Evolutionary conservation across 2,888 invertebrate genomes (phyloP), one percentile per base, ranked within the genome.

Genomic region (Schizaphis graminum): DNA sequence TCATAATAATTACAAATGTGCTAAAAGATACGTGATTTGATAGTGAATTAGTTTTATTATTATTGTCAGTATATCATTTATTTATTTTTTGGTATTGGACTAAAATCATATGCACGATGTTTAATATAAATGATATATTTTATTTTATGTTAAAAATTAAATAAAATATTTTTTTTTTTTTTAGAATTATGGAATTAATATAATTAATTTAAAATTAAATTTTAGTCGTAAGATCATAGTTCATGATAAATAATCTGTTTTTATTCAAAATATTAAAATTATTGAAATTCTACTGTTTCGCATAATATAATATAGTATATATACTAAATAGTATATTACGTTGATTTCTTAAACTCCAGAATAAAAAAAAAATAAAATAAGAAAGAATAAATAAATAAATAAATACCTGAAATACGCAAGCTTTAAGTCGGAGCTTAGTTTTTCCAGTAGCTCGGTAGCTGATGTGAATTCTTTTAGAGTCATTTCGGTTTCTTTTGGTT

Each of bases 321-420:
- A n/a, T n/a, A n/a, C n/a, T 44, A 44, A 3, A 44, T n/a, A 44
- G 8, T 28, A 61, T 35, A 35, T 35, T 77, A 21, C 7, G 35
- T 77, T 35, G 8, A 21, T 77, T 16, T 35, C 35, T 35, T 77
- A 13, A 3, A 35, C 7, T 1, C 21, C 35, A 16, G 3, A 35
- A 77, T 35, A 11, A 77, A 77, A 35, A 7, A 77, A 13, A 49
- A 49, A 49, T 11, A 49, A 49, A 49, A 49, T 2, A 49, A 1
- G 49, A 1, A 49, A 13, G 2, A 49, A n/a, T n/a, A n/a, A n/a
- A n/a, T n/a, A n/a, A n/a, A 53, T 53, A 16, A 35, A 61, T 35
- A 95, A 95, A 96, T 96, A 98, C 98, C 98, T 98, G 95, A 98
- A 98, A 96, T 98, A 98, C 0, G 99, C 98, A 88, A 98, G 97